These are phyloP conservation scores for Spinus olivaceus DNA, from an alignment of 2,797 vertebrate species.

Conservation along the genomic window DNA sequence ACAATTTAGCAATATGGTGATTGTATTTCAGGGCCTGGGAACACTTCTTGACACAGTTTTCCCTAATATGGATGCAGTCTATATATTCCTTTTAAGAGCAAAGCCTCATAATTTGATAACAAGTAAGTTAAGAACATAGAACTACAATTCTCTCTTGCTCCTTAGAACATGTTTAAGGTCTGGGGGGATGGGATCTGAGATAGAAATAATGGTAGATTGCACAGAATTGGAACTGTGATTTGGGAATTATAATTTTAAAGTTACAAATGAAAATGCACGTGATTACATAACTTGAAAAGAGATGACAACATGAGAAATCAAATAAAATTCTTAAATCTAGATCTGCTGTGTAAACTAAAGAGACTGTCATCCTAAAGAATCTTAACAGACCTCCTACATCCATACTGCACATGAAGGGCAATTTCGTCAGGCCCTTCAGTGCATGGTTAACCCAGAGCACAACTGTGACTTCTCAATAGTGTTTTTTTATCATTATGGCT, in stretches of 20 bases:
- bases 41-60: not conserved
- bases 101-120: not conserved
- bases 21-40: not conserved
- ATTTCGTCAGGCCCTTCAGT: not conserved
- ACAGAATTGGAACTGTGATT: not conserved
- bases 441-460: not conserved
- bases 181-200: not conserved
- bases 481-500: not conserved
- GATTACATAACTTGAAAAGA: not conserved
- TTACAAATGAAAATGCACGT: not conserved
- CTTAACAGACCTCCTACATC: not conserved
- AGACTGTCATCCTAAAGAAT: not conserved
- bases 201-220: not conserved
- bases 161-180: not conserved
- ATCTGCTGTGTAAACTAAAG: not conserved
- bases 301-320: not conserved
- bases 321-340: not conserved
- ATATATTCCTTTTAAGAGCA: not conserved
- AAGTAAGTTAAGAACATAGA: not conserved
- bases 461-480: not conserved
- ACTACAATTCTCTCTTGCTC: not conserved
- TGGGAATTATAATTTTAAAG: not conserved
- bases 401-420: not conserved
- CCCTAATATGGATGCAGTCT: not conserved
- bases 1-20: not conserved